Percentiles rank a stretch among this genome's conserved stretches.
These are phyloP conservation scores for Sitta europaea DNA, from an alignment of 2,113 vertebrate species.

Conservation along the genomic window DNA sequence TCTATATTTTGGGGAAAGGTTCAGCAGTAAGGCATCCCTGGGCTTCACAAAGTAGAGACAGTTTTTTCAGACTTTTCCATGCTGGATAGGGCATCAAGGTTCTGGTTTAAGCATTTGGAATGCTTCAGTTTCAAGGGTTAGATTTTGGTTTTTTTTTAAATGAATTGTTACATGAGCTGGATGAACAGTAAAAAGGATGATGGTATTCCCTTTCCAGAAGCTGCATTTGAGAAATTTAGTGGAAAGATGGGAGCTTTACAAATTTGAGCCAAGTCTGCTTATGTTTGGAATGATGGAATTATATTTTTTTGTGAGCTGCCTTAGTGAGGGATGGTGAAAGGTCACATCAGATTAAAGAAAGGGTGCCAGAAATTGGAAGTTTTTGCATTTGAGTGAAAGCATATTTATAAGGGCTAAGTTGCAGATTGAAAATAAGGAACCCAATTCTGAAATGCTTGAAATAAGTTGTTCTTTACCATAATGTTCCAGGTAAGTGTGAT, in stretches of 20 bases:
- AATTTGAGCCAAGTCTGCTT: not conserved
- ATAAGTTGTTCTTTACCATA: not conserved
- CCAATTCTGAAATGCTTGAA: not conserved
- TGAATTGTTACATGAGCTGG: not conserved
- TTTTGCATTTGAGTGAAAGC: not conserved
- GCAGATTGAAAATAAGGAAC: not conserved
- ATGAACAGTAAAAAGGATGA: not conserved
- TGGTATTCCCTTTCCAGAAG: not conserved
- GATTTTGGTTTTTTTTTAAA: accelerated
- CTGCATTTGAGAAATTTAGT: not conserved
- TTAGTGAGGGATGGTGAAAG: not conserved
- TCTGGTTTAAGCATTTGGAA: not conserved
- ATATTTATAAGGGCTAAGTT: not conserved
- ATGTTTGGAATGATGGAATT: not conserved
- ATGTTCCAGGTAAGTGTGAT: not conserved
- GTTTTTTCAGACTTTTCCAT: accelerated
- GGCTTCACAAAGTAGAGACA: not conserved
- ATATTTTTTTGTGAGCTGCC: not conserved
- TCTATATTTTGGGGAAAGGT: not conserved
- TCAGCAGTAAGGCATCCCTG: not conserved
- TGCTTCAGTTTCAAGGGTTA: not conserved
- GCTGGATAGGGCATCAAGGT: not conserved
- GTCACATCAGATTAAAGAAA: not conserved
- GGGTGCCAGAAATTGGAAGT: not conserved
- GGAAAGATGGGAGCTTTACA: not conserved